Conservation (phyloP, 2,113 vertebrate genomes). For the Spizaetus ornatus region DNA sequence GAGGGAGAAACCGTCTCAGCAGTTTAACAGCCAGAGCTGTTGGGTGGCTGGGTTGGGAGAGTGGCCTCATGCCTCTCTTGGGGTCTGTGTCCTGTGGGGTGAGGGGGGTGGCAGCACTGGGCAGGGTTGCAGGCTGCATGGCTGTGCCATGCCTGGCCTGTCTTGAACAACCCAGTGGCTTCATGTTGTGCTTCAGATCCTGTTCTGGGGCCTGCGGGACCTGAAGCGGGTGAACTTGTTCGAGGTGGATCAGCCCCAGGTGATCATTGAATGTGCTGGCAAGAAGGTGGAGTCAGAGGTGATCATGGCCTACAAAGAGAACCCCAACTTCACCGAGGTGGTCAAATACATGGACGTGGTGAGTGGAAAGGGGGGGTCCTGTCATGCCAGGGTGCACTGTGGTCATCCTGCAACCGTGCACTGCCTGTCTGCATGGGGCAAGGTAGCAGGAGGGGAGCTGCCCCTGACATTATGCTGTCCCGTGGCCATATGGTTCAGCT, state of each 20-base stretch:
- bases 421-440: not conserved
- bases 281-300: slow-evolving; percentile 87
- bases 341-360: slow-evolving; percentile 89
- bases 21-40: not conserved
- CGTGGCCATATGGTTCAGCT: not conserved
- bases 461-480: not conserved
- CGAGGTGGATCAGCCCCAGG: slow-evolving; percentile 86
- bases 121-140: not conserved
- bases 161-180: not conserved
- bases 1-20: not conserved
- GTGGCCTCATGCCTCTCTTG: not conserved
- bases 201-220: slow-evolving; percentile 91
- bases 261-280: slow-evolving; percentile 88
- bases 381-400: not conserved
- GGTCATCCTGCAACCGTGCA: accelerated
- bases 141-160: not conserved
- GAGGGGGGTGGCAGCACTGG: not conserved
- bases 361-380: slow-evolving; percentile 8
- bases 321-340: slow-evolving; percentile 87
- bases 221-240: slow-evolving; percentile 89
- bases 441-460: not conserved
- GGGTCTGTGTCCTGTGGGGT: not conserved
- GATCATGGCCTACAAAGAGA: slow-evolving; percentile 79
- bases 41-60: not conserved
- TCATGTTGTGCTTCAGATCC: slow-evolving; percentile 72